Conservation (phyloP, 2,888 invertebrate species). For the Sinotaia quadrata region DNA sequence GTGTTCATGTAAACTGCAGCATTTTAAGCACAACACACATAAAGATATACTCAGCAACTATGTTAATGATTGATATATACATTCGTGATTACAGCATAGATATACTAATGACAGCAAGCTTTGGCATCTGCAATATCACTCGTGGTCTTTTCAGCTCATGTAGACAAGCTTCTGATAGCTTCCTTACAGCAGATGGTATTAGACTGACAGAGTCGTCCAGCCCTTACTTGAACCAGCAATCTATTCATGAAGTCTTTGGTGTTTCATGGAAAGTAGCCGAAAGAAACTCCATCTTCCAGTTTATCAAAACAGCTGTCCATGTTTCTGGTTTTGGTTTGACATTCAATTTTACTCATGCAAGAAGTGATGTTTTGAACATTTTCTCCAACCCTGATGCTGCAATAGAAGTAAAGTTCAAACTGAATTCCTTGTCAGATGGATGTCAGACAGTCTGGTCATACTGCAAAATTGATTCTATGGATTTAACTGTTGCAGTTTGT, state of each 20-base stretch:
- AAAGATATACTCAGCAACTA: neutral
- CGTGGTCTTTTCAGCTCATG: slow-evolving; percentile 29
- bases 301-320: slow-evolving; percentile 22
- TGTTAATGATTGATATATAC: neutral
- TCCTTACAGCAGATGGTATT: slow-evolving; percentile 1
- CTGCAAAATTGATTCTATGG: slow-evolving; percentile 9
- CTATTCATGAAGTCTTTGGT: slow-evolving; percentile 37
- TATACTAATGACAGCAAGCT: slow-evolving; percentile 1
- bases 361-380: slow-evolving; percentile 35
- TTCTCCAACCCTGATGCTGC: slow-evolving; percentile 46
- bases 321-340: slow-evolving; percentile 42
- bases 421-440: slow-evolving; percentile 17
- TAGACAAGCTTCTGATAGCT: slow-evolving; percentile 8
- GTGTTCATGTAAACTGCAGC: neutral
- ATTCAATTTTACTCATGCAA: slow-evolving; percentile 33
- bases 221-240: slow-evolving; percentile 16
- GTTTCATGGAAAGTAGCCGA: slow-evolving; percentile 40
- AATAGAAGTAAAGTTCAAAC: slow-evolving; percentile 50
- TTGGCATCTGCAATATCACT: slow-evolving; percentile 14
- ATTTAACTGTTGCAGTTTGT: slow-evolving; percentile 41
- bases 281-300: slow-evolving; percentile 34
- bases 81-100: slow-evolving; percentile 10
- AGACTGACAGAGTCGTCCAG: neutral
- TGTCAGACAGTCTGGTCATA: slow-evolving; percentile 53
- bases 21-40: slow-evolving; percentile 3